Percentiles rank a stretch among this genome's conserved stretches.
Evolutionary conservation across 2,797 vertebrate genomes (phyloP).

Genomic region (Euthynnus affinis): DNA sequence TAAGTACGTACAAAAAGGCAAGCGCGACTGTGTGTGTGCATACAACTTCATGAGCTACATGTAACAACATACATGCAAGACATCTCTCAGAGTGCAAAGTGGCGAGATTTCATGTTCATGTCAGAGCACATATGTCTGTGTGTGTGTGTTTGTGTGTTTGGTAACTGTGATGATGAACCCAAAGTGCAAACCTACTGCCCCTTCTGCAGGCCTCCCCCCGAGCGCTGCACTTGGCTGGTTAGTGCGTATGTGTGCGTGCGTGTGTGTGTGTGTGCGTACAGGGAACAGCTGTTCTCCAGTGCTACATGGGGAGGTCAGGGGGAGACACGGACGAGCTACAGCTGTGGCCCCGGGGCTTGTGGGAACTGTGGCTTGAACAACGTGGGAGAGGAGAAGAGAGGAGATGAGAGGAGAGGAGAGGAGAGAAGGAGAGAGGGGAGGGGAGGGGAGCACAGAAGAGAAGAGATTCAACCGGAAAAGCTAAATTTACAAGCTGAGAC

Average conservation of each 20-base stretch:
- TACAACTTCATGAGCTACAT: not conserved
- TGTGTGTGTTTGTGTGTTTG: slow-evolving; percentile 30
- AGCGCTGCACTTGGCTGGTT: slow-evolving; percentile 61
- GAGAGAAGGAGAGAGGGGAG: slow-evolving; percentile 1
- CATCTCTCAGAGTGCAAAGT: slow-evolving; percentile 17
- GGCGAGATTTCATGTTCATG: slow-evolving; percentile 28
- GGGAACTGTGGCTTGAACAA: slow-evolving; percentile 75
- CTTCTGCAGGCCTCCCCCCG: slow-evolving; percentile 61
- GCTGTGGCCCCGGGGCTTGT: slow-evolving; percentile 81
- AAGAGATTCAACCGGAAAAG: slow-evolving; percentile 25
- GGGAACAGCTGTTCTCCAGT: slow-evolving; percentile 80
- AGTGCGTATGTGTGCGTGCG: slow-evolving; percentile 27
- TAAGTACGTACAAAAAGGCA: not conserved
- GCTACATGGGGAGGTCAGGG: slow-evolving; percentile 73
- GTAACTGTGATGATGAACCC: slow-evolving; percentile 58
- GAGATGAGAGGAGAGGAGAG: slow-evolving; percentile 50
- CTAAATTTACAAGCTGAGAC: slow-evolving; percentile 27
- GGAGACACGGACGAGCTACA: slow-evolving; percentile 69
- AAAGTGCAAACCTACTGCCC: slow-evolving; percentile 56
- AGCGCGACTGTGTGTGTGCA: not conserved
- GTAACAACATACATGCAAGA: not conserved
- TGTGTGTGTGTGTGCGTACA: slow-evolving; percentile 29
- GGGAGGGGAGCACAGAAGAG: not conserved
- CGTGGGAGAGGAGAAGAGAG: slow-evolving; percentile 58
- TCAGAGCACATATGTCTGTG: slow-evolving; percentile 52